phyloP scores from a whole-genome alignment of 2,797 vertebrate genomes.

The Mus spretus region DNA sequence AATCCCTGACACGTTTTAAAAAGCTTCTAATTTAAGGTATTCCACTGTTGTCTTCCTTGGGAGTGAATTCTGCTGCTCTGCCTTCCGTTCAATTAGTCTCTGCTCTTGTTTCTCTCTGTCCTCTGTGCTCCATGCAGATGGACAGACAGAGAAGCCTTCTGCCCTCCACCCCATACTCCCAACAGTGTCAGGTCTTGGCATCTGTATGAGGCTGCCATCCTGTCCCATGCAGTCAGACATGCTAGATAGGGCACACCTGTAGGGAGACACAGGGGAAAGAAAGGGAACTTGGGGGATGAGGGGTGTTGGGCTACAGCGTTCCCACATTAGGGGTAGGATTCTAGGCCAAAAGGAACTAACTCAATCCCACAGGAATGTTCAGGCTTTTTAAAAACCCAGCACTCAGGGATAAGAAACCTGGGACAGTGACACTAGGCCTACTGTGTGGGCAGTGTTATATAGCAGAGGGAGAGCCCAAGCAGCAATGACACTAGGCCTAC shows the following conservation, averaged over 20 bases:
- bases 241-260: background rate
- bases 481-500: background rate
- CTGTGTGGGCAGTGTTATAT: background rate
- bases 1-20: slow-evolving; percentile 58
- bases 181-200: background rate
- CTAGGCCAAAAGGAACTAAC: background rate
- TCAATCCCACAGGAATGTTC: background rate
- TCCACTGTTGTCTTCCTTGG: slow-evolving; percentile 16
- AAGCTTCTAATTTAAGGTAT: slow-evolving; percentile 76
- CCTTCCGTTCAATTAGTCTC: slow-evolving; percentile 22
- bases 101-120: background rate
- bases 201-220: background rate
- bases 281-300: background rate
- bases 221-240: background rate
- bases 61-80: slow-evolving; percentile 26
- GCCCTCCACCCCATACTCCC: background rate
- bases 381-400: background rate
- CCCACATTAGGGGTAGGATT: background rate
- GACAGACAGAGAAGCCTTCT: background rate
- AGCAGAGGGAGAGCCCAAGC: background rate
- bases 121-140: background rate
- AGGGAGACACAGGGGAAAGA: background rate
- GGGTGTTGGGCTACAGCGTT: background rate
- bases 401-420: background rate
- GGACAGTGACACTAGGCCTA: background rate